Percentiles rank a stretch among this genome's conserved stretches.
These are phyloP conservation scores for Sinocyclocheilus maitianheensis DNA, from an alignment of 2,113 vertebrate species.

Conservation along the genomic window DNA sequence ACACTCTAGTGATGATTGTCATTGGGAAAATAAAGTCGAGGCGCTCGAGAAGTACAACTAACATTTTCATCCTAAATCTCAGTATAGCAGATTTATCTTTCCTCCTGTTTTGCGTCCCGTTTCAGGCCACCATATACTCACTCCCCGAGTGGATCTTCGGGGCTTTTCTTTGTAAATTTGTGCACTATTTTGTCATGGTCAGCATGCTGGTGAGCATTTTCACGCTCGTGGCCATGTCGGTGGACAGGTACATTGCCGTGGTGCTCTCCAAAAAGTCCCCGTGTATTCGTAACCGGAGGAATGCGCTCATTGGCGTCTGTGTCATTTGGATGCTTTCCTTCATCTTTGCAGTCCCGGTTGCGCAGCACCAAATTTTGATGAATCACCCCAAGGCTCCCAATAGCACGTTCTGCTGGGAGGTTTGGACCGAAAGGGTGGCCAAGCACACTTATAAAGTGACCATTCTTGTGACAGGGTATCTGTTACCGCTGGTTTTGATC, in stretches of 20 bases:
- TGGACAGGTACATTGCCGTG: constrained; percentile 84
- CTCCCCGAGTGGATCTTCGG: constrained; percentile 81
- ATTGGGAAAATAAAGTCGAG: constrained; percentile 68
- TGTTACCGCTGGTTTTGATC: constrained; percentile 84
- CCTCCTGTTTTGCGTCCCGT: constrained; percentile 77
- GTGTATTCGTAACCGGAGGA: constrained; percentile 75
- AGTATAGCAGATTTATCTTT: constrained; percentile 83
- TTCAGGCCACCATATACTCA: constrained; percentile 79
- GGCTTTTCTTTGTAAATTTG: constrained; percentile 79
- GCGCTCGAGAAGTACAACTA: constrained; percentile 73
- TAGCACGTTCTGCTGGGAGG: constrained; percentile 86
- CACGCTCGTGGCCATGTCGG: constrained; percentile 84
- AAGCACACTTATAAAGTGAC: constrained; percentile 75
- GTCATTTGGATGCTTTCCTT: constrained; percentile 79
- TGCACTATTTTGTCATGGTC: constrained; percentile 78
- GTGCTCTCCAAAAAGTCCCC: constrained; percentile 74
- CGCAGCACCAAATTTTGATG: constrained; percentile 77
- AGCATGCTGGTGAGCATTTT: constrained; percentile 87
- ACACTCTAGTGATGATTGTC: constrained; percentile 80
- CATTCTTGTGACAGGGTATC: constrained; percentile 78
- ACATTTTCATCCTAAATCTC: constrained; percentile 76
- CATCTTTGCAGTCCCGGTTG: constrained; percentile 77
- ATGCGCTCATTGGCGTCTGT: constrained; percentile 70
- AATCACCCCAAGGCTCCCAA: constrained; percentile 75
- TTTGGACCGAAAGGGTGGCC: constrained; percentile 70